Evolutionary conservation across 2,888 invertebrate genomes (phyloP), one percentile per base, ranked within the genome.

Genomic region (Mythimna pallens): DNA sequence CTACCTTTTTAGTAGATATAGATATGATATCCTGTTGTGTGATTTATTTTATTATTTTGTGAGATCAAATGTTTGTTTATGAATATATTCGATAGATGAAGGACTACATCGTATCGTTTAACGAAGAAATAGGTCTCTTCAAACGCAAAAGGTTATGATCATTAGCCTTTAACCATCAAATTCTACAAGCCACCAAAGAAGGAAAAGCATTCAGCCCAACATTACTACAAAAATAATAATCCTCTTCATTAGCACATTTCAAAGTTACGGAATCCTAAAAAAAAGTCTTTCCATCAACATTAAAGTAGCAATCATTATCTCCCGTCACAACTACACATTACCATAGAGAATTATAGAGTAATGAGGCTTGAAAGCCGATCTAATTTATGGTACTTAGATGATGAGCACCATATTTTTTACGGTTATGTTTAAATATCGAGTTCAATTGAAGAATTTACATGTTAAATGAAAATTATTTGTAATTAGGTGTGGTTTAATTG

Each of bases 281-380:
- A 74, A 79, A 74, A 64, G 54, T 76, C 12, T 76, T 73, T 62
- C 72, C 66, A 81, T 81, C 78, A 80, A 78, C 73, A 71, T 77
- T 67, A 67, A 73, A 78, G 74, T 65, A 82, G 78, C 69, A 82
- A 82, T 86, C 76, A 81, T 81, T 81, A 82, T 84, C 85, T 78
- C 80, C 76, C 83, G 82, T 80, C 78, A 85, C 86, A 89, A 89
- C 90, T 90, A 90, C 82, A 62, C 74, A 92, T 92, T 92, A 91
- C 77, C 92, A 92, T 92, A 89, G 83, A 85, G 85, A 91, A 92
- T 92, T 89, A 89, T 85, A 83, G 84, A 78, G 87, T 91, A 92
- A 92, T 92, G 91, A 90, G 88, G 71, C 88, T 83, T 87, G 88
- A 90, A 87, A 77, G 81, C 80, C 76, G 75, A 75, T 85, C 83